phyloP scores from a whole-genome alignment of 2,797 vertebrate genomes.

The Vespertilio murinus region DNA sequence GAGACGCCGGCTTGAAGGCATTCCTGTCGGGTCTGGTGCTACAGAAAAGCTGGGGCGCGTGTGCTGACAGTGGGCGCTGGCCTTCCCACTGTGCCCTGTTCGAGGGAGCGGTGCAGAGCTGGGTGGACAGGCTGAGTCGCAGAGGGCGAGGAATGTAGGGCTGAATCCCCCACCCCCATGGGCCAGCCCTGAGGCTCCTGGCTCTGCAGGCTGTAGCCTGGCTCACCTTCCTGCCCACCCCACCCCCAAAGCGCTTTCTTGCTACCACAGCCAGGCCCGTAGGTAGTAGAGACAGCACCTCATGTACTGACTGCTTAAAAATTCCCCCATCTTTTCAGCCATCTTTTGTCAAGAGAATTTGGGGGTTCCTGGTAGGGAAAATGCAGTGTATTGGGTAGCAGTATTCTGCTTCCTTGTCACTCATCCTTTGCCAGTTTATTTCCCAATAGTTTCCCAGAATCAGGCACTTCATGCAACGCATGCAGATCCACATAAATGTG shows the following conservation, averaged over 20 bases:
- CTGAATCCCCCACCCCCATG: rapidly evolving
- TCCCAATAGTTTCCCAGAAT: background rate
- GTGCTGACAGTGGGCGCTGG: background rate
- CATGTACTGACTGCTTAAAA: background rate
- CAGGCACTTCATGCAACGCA: background rate
- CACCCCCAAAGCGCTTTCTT: background rate
- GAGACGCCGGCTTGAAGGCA: background rate
- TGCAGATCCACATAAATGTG: background rate
- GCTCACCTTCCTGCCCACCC: background rate
- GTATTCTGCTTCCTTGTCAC: background rate
- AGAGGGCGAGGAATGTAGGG: background rate
- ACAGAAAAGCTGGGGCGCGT: background rate
- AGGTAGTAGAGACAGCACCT: background rate
- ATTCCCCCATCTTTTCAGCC: background rate
- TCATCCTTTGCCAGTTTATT: background rate
- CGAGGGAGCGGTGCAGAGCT: background rate
- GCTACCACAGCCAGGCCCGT: background rate
- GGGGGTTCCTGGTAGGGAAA: background rate
- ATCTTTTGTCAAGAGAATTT: background rate
- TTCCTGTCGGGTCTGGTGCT: background rate
- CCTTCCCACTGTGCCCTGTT: background rate
- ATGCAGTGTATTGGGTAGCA: background rate
- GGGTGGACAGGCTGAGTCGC: background rate
- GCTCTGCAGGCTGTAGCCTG: background rate
- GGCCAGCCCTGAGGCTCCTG: background rate